A percentile compares a stretch with the other conserved stretches of the same genome.
Evolutionary conservation across 2,888 invertebrate genomes (phyloP).

Genomic region (Tenthredo mesomela): DNA sequence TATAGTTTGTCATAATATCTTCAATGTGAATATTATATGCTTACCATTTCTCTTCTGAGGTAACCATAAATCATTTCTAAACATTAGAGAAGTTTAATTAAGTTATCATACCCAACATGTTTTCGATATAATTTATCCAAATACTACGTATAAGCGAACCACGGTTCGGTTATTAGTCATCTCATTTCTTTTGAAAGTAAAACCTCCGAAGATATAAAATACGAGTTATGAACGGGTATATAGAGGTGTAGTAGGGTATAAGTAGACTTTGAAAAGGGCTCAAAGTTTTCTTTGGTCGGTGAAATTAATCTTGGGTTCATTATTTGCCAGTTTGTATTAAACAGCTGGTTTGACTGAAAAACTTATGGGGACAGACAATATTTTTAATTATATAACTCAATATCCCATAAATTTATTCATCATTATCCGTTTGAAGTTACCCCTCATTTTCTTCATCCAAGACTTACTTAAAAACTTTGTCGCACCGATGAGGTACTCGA

Average conservation of each 20-base stretch:
- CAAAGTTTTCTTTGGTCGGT: background rate
- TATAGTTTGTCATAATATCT: background rate
- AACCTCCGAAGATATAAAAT: background rate
- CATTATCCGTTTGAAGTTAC: background rate
- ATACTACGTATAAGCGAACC: background rate
- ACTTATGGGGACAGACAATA: background rate
- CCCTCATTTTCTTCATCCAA: background rate
- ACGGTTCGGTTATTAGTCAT: background rate
- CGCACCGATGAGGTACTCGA: background rate
- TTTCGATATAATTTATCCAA: background rate
- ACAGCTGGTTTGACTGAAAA: background rate
- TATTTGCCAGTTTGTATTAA: conserved; percentile 5
- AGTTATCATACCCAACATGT: background rate
- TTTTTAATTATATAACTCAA: background rate
- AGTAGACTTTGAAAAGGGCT: conserved; percentile 7
- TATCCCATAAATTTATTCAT: background rate
- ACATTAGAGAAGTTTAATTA: conserved; percentile 16
- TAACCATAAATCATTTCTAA: background rate
- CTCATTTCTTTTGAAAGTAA: background rate
- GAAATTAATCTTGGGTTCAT: conserved; percentile 7
- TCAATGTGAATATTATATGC: background rate
- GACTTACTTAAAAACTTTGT: conserved; percentile 4
- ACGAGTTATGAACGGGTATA: background rate
- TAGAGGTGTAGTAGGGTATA: background rate
- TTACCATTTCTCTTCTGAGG: background rate